Percentiles rank a stretch among this genome's conserved stretches.
Evolutionary conservation across 2,888 invertebrate species (phyloP).

Genomic region (Netelia melanura): DNA sequence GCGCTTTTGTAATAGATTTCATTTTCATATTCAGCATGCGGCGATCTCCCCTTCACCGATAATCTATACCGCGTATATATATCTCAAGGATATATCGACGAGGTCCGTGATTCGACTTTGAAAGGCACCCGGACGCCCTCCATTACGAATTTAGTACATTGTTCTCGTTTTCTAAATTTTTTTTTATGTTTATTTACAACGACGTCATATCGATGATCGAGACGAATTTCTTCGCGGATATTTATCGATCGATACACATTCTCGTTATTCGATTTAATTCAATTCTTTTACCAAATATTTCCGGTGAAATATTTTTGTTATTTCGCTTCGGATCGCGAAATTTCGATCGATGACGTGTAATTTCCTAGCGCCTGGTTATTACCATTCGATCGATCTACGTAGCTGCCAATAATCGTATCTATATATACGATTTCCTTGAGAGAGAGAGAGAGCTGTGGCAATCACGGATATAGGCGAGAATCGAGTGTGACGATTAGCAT

Average conservation of each 20-base stretch:
- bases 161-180: conserved; percentile 57
- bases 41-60: conserved; percentile 37
- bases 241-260: neutral
- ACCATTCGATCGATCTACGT: conserved; percentile 70
- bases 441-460: conserved; percentile 40
- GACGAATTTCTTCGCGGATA: conserved; percentile 21
- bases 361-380: conserved; percentile 67
- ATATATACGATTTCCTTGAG: conserved; percentile 17
- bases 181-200: conserved; percentile 40
- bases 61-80: conserved; percentile 6
- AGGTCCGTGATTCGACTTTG: conserved; percentile 57
- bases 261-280: neutral
- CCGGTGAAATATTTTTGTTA: conserved; percentile 26
- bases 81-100: conserved; percentile 48
- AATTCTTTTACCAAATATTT: neutral
- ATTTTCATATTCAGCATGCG: conserved; percentile 76
- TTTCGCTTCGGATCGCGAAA: conserved; percentile 12
- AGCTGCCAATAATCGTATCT: conserved; percentile 75
- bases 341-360: neutral
- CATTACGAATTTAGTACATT: conserved; percentile 79
- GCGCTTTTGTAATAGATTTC: conserved; percentile 77
- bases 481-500: conserved; percentile 79
- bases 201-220: neutral
- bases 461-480: conserved; percentile 69
- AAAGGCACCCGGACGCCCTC: conserved; percentile 73